phyloP scores from a whole-genome alignment of 1,140 invertebrate species.

The Copidosoma floridanum region DNA sequence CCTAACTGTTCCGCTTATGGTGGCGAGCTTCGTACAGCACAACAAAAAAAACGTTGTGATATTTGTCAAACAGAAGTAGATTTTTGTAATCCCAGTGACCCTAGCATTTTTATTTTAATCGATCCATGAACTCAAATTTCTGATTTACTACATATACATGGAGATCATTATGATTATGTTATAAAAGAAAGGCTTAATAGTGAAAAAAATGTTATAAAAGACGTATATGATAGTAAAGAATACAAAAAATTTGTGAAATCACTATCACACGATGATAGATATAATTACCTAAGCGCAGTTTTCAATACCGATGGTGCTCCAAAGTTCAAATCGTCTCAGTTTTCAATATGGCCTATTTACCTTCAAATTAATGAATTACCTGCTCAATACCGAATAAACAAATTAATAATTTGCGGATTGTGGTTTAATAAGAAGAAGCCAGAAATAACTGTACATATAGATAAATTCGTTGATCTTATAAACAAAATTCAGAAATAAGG shows the following conservation, averaged over 20 bases:
- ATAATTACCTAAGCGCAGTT: slow-evolving; percentile 2
- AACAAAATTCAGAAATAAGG: background rate
- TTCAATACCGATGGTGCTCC: slow-evolving; percentile 10
- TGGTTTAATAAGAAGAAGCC: background rate
- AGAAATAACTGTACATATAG: background rate
- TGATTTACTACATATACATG: background rate
- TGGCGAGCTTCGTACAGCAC: background rate
- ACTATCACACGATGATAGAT: background rate
- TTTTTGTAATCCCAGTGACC: too few relatives aligned
- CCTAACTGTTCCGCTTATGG: background rate
- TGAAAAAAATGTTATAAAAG: background rate
- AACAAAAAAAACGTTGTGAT: too few relatives aligned
- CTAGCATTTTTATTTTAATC: background rate
- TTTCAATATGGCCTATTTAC: slow-evolving; percentile 6
- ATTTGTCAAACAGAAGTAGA: too few relatives aligned
- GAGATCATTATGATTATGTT: background rate
- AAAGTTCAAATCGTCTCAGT: background rate
- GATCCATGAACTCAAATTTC: background rate
- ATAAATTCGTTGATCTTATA: background rate
- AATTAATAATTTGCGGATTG: background rate
- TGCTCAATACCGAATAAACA: background rate
- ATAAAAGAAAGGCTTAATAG: background rate
- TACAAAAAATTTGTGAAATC: slow-evolving; percentile 5
- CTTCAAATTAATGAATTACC: background rate
- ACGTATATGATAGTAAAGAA: slow-evolving; percentile 5